Base-by-base conservation (phyloP, 2,113 vertebrate genomes). In the Vulpes ferrilata region DNA sequence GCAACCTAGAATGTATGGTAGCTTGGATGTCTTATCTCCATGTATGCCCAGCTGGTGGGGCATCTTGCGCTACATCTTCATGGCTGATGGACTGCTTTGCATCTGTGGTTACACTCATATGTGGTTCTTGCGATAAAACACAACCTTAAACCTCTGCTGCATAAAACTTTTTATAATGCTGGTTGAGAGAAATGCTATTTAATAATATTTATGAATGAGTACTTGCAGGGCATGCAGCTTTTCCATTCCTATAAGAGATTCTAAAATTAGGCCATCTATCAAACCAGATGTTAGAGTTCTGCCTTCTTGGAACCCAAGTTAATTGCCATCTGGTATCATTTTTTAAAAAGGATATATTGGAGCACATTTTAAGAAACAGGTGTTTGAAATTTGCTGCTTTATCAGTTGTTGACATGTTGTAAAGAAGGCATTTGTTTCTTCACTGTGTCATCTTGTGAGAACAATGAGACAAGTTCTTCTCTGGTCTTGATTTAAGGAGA, bases 141-240 rank as follows among this genome's bases (percentile, higher is more conserved):
- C 17, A 73, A 76, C 53, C 73, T 93, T 90, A 76, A 95, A 89
- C 69, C 25, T 62, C n/a, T 65, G 3, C 35, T 48, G 2, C 19
- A 23, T 86, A 91, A 84, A 65, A 27, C n/a, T 59, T 51, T 64
- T 43, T 82, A n/a, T 88, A 88, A 60, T 79, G 30, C 10, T 71
- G 25, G 20, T 51, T 38, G 35, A 83, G 53, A 59, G 27, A 96
- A 96, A 93, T 93, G 32, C 48, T 88, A 43, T 84, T 67, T 95
- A 80, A 84, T 93, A 88, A 53, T 91, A 88, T 88, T 96, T 78
- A 65, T 92, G 55, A 90, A 88, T n/a, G 69, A 55, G 60, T 59
- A 74, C 17, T 88, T 13, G 7, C 10, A 60, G 17, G 27, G 38
- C 16, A 43, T 27, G 51, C 19, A 62, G 43, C 55, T 74, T 93